Conservation (phyloP, 2,797 vertebrate genomes). For the Clarias laeviceps region DNA sequence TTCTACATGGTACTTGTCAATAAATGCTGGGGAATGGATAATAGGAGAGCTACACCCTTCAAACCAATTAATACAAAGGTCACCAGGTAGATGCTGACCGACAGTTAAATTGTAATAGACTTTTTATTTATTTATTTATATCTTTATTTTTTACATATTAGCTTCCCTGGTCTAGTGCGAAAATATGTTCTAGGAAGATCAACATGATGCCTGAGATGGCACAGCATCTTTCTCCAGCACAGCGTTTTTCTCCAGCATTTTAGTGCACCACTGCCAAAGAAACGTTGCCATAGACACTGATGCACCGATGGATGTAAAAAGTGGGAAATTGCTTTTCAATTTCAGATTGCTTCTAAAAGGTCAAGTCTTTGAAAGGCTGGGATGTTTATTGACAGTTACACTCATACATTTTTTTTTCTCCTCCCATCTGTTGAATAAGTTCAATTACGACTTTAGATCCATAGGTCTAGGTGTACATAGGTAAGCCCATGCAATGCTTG, state of each 20-base stretch:
- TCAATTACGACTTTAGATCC: neutral
- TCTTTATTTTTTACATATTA: neutral
- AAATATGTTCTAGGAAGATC: neutral
- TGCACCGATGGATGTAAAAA: slow-evolving; percentile 33
- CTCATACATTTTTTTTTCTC: neutral
- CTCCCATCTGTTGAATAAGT: neutral
- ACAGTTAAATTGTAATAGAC: neutral
- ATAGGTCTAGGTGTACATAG: neutral
- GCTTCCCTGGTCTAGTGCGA: neutral
- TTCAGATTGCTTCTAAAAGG: slow-evolving; percentile 22
- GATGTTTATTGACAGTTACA: slow-evolving; percentile 3
- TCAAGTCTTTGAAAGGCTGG: slow-evolving; percentile 1
- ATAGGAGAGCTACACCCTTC: neutral
- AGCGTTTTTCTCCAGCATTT: slow-evolving; percentile 44
- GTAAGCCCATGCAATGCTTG: neutral
- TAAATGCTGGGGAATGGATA: neutral
- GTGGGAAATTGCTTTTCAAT: slow-evolving; percentile 47
- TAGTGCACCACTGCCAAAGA: slow-evolving; percentile 68
- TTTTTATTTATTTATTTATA: too few relatives aligned
- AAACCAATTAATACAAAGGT: neutral
- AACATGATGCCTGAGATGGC: neutral
- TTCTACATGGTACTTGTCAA: neutral
- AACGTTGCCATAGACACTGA: slow-evolving; percentile 62
- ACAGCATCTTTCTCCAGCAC: slow-evolving; percentile 45
- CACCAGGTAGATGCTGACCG: neutral